A percentile compares a stretch with the other conserved stretches of the same genome.
phyloP scores from a whole-genome alignment of 2,797 vertebrate genomes.

The Cynodonichthys magdalenae region DNA sequence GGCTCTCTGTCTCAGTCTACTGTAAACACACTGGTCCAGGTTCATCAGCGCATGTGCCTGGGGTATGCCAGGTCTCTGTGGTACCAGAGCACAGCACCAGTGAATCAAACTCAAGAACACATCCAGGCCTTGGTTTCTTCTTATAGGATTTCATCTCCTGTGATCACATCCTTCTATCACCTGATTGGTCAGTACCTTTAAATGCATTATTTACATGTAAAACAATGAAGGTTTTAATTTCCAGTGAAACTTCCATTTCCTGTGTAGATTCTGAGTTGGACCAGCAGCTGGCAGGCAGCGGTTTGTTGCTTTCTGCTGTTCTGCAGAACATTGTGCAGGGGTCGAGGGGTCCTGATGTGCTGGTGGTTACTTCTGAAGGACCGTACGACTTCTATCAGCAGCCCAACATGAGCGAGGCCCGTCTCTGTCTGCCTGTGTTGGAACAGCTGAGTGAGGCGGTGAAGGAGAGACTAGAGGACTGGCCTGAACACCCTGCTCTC shows the following conservation, averaged over 20 bases:
- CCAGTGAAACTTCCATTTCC: not conserved
- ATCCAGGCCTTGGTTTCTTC: constrained; percentile 87
- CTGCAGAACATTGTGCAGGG: constrained; percentile 89
- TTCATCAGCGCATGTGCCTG: constrained; percentile 89
- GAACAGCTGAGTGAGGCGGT: constrained; percentile 83
- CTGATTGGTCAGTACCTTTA: constrained; percentile 86
- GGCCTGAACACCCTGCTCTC: constrained; percentile 95
- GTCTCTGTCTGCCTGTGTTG: constrained; percentile 87
- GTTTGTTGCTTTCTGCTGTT: constrained; percentile 87
- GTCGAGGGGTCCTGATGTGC: constrained; percentile 68
- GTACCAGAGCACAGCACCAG: constrained; percentile 82
- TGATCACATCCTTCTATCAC: constrained; percentile 89
- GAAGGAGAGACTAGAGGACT: constrained; percentile 85
- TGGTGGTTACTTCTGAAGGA: constrained; percentile 82
- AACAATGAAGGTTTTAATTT: not conserved
- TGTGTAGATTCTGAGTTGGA: constrained; percentile 88
- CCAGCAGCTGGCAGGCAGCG: constrained; percentile 86
- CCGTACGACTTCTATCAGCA: constrained; percentile 96
- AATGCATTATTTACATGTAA: not conserved
- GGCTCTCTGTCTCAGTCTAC: constrained; percentile 78
- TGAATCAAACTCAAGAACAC: constrained; percentile 82
- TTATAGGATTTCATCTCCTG: constrained; percentile 88
- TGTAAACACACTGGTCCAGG: constrained; percentile 83
- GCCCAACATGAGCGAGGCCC: constrained; percentile 89
- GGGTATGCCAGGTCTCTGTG: constrained; percentile 87